Conservation (phyloP, 2,797 vertebrate species). For the Hephaestus fuliginosus region DNA sequence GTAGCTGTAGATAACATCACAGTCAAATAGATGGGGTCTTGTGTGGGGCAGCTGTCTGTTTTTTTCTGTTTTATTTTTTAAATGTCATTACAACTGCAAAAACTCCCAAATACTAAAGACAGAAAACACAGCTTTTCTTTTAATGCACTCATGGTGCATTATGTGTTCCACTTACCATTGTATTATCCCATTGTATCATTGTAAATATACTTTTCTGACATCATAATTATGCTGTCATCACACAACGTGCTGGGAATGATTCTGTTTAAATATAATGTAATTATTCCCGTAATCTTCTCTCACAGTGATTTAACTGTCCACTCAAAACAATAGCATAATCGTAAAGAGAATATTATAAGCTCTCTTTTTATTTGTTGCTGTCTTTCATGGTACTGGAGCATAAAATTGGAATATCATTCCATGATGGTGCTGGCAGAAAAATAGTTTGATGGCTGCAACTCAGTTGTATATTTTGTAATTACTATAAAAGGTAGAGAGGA, state of each 20-base stretch:
- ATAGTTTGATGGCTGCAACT: conserved; percentile 75
- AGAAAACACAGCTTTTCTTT: background rate
- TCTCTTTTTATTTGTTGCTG: conserved; percentile 67
- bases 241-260: conserved; percentile 45
- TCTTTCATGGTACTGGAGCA: conserved; percentile 70
- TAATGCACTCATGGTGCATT: conserved; percentile 18
- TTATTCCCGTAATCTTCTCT: conserved; percentile 59
- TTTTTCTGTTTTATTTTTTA: conserved; percentile 35
- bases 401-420: conserved; percentile 81
- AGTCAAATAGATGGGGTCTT: conserved; percentile 23
- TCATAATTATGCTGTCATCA: conserved; percentile 50
- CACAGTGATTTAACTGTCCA: conserved; percentile 48
- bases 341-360: conserved; percentile 60
- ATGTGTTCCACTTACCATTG: conserved; percentile 20
- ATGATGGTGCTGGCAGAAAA: conserved; percentile 61
- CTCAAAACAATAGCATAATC: conserved; percentile 64
- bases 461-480: conserved; percentile 82
- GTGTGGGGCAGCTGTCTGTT: conserved; percentile 6
- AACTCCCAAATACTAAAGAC: background rate
- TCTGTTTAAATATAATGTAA: conserved; percentile 60
- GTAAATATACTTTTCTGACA: conserved; percentile 34
- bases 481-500: conserved; percentile 81
- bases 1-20: conserved; percentile 19
- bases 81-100: conserved; percentile 12
- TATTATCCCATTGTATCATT: conserved; percentile 10